A percentile compares a stretch with the other conserved stretches of the same genome.
Evolutionary conservation across 2,797 vertebrate genomes (phyloP).

Genomic region (Corythornis leucogaster): DNA sequence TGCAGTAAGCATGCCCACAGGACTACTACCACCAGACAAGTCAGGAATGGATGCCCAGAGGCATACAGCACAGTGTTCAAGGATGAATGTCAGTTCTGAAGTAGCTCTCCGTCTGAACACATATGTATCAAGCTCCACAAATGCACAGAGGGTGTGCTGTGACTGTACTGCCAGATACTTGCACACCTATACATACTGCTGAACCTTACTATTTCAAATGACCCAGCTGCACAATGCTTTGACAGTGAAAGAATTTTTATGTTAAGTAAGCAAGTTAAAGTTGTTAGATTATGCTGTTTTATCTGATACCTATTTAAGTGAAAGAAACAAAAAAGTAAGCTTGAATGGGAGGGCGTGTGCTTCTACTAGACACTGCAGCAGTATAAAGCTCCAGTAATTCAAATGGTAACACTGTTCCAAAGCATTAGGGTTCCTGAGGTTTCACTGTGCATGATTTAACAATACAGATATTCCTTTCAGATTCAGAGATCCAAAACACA

Average conservation of each 20-base stretch:
- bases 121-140: background rate
- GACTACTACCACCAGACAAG: fast-evolving
- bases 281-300: background rate
- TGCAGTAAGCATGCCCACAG: background rate
- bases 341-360: background rate
- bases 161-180: background rate
- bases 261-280: background rate
- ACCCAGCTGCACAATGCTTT: background rate
- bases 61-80: background rate
- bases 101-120: background rate
- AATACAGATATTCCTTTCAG: background rate
- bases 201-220: background rate
- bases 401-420: background rate
- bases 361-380: background rate
- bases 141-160: background rate
- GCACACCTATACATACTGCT: background rate
- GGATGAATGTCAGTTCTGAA: background rate
- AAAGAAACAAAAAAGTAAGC: background rate
- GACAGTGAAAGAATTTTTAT: background rate
- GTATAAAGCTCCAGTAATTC: background rate
- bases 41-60: background rate
- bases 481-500: background rate
- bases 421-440: background rate
- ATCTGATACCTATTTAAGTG: background rate
- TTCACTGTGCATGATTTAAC: background rate